These are phyloP conservation scores for Dysdera silvatica DNA, from an alignment of 1,140 invertebrate genomes.

Conservation along the genomic window DNA sequence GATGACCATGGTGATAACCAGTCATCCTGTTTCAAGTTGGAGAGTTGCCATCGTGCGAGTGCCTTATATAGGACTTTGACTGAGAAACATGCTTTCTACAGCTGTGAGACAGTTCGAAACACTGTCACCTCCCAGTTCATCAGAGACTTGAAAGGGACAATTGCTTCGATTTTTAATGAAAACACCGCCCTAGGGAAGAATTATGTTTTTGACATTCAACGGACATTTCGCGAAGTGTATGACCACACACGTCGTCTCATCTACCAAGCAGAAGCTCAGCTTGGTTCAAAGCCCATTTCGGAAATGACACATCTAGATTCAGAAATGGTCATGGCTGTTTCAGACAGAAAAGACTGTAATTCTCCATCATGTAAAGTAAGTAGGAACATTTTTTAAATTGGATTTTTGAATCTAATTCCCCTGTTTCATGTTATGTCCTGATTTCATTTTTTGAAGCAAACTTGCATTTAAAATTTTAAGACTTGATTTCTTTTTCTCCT, in stretches of 20 bases:
- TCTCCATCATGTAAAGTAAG: slow-evolving; percentile 15
- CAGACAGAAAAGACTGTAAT: slow-evolving; percentile 15
- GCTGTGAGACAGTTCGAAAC: slow-evolving; percentile 76
- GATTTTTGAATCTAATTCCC: background rate
- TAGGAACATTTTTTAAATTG: background rate
- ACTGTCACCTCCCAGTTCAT: slow-evolving; percentile 81
- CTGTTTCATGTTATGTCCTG: background rate
- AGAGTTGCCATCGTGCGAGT: slow-evolving; percentile 64
- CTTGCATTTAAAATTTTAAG: no score
- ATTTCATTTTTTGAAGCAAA: background rate
- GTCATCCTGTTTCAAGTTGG: slow-evolving; percentile 66
- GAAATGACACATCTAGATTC: no score
- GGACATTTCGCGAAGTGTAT: slow-evolving; percentile 77
- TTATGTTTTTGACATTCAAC: slow-evolving; percentile 78
- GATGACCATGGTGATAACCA: slow-evolving; percentile 55
- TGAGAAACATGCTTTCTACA: slow-evolving; percentile 84
- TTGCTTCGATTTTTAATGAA: slow-evolving; percentile 82
- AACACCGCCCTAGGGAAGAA: slow-evolving; percentile 74
- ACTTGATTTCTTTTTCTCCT: no score
- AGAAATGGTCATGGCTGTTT: no score
- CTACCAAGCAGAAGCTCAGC: slow-evolving; percentile 42
- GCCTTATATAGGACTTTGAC: slow-evolving; percentile 78
- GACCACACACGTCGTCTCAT: slow-evolving; percentile 69
- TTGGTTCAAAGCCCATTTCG: no score
- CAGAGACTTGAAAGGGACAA: slow-evolving; percentile 80